Percentiles rank a stretch among this genome's conserved stretches.
Conservation (phyloP, 2,113 vertebrate genomes). For the Poeciliopsis retropinna region DNA sequence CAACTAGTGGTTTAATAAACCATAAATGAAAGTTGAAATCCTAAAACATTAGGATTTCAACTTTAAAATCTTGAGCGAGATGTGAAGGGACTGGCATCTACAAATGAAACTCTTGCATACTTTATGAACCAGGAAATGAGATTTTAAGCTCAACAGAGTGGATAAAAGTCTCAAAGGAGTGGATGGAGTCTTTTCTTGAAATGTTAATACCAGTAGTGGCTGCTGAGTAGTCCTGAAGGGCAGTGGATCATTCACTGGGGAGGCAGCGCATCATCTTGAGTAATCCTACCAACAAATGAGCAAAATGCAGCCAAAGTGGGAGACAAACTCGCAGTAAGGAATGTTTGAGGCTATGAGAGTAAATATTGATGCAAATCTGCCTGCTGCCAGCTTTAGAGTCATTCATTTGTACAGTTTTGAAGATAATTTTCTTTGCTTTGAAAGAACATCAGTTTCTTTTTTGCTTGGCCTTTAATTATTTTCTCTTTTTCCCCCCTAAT, state of each 20-base stretch:
- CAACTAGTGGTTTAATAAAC: neutral
- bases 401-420: too few relatives aligned
- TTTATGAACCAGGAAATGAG: constrained; percentile 3
- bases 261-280: constrained; percentile 16
- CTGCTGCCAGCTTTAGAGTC: too few relatives aligned
- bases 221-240: constrained; percentile 1
- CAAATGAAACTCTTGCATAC: neutral
- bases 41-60: constrained; percentile 1
- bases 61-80: neutral
- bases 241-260: neutral
- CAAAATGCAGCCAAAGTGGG: neutral
- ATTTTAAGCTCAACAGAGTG: constrained; percentile 18
- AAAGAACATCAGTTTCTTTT: too few relatives aligned
- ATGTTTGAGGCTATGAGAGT: constrained; percentile 15
- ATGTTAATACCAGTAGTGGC: constrained; percentile 11
- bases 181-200: constrained; percentile 23
- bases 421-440: too few relatives aligned
- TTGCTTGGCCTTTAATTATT: too few relatives aligned
- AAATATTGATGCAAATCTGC: too few relatives aligned
- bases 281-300: constrained; percentile 27
- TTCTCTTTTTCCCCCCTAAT: too few relatives aligned
- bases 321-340: constrained; percentile 4
- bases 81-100: neutral
- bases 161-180: constrained; percentile 17
- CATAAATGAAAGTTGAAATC: too few relatives aligned